Evolutionary conservation across 1,140 invertebrate genomes (phyloP), one percentile per base, ranked within the genome.

Genomic region (Nylanderia fulva): DNA sequence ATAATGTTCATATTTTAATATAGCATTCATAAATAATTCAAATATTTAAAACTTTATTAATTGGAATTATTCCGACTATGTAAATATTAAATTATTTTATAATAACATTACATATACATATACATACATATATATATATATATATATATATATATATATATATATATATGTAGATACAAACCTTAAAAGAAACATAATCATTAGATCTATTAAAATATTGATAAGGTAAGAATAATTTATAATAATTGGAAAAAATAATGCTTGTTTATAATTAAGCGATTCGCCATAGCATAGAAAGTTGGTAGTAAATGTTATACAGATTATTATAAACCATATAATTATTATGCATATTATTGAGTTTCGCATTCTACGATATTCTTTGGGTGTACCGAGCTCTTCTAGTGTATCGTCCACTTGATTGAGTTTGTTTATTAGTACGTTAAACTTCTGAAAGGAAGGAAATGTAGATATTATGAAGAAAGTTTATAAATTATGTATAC

Each of bases 361-460:
- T 36, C 8, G 56, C 0, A 74, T 48, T 74, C 1, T 83, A 3
- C 0, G 18, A 61, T 74, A 74, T 36, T 83, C 68, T 8, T 60
- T 72, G 2, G 52, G 24, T 3, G 33, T 83, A 13, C 68, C 68
- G 7, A 83, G 39, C 0, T 29, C 0, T 48, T 74, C 39, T 9
- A 83, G 60, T 45, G 80, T 83, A 48, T 83, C 42, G 33, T 74
- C 69, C 27, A 83, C 56, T 11, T 48, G 18, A 45, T 2, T 13
- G 3, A 83, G 13, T 9, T 83, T 83, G 15, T 11, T 60, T 36
- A 83, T 45, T 33, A 33, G 61, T n/a, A 83, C 1, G 21, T 52
- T 15, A 1, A 61, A 61, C 48, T 72, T 48, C 80, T 83, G 13
- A 42, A 3, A 4, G 29, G 29, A 1, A 33, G 3, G 29, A 33